Evolutionary conservation across 2,797 vertebrate genomes (phyloP).

Genomic region (Diplodus sargus): DNA sequence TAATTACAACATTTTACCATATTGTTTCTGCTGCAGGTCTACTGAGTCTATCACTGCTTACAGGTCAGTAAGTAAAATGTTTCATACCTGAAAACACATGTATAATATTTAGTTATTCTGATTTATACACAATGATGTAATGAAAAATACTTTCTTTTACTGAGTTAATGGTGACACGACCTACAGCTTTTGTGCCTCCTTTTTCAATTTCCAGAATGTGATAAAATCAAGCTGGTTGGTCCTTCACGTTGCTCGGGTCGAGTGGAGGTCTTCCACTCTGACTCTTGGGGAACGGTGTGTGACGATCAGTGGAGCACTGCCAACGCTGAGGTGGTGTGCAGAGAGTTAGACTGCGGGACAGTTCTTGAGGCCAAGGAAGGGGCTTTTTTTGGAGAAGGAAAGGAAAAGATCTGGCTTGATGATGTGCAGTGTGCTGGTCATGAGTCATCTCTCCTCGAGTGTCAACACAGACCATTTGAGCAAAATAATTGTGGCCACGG

Average conservation of each 20-base stretch:
- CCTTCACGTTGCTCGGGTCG: constrained; percentile 71
- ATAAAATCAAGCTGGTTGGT: constrained; percentile 55
- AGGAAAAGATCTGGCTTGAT: constrained; percentile 72
- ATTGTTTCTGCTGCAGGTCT: constrained; percentile 65
- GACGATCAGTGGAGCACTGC: constrained; percentile 66
- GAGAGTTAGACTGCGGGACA: constrained; percentile 69
- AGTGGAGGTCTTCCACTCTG: constrained; percentile 67
- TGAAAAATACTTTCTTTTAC: neutral
- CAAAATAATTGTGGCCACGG: constrained; percentile 68
- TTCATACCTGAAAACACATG: neutral
- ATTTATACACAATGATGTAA: neutral
- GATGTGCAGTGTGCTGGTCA: constrained; percentile 70
- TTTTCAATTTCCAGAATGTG: constrained; percentile 64
- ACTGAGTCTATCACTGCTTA: constrained; percentile 53
- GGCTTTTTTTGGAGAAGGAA: constrained; percentile 71
- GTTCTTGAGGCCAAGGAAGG: constrained; percentile 53
- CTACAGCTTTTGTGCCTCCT: neutral
- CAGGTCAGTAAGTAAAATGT: constrained; percentile 65
- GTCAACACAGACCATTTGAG: constrained; percentile 48
- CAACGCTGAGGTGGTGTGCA: constrained; percentile 72
- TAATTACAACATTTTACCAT: neutral
- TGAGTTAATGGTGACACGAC: neutral
- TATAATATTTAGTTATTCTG: neutral
- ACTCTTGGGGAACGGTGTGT: constrained; percentile 77
- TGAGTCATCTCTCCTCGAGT: constrained; percentile 66